Percentiles rank a stretch among this genome's conserved stretches.
Evolutionary conservation across 2,888 invertebrate species (phyloP).

Genomic region (Stenichneumon culpator): DNA sequence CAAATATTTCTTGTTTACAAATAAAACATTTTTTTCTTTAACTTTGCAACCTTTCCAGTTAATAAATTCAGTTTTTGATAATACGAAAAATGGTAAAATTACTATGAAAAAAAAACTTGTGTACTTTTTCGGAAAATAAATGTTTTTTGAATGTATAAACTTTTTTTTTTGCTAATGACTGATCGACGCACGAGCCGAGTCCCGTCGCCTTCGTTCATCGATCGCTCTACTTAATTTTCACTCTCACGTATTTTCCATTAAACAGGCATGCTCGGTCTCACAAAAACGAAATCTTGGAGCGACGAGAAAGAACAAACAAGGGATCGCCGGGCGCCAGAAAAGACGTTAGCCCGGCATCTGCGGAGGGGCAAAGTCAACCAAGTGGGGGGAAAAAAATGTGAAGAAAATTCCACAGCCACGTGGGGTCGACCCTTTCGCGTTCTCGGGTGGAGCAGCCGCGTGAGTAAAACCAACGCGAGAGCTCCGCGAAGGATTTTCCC

Average conservation of each 20-base stretch:
- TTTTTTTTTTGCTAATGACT: background rate
- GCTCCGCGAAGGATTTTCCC: slow-evolving; percentile 67
- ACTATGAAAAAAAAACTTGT: too few species aligned
- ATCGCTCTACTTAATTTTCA: background rate
- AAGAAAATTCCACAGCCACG: slow-evolving; percentile 44
- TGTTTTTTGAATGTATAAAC: background rate
- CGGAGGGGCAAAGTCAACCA: background rate
- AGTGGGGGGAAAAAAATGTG: background rate
- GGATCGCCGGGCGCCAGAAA: slow-evolving; percentile 22
- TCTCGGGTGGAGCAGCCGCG: slow-evolving; percentile 16
- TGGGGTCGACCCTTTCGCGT: slow-evolving; percentile 30
- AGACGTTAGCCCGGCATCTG: slow-evolving; percentile 20
- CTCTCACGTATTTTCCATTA: background rate
- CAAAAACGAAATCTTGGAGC: background rate
- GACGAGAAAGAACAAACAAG: slow-evolving; percentile 6
- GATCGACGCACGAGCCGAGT: slow-evolving; percentile 21
- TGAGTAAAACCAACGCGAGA: slow-evolving; percentile 26
- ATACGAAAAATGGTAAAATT: too few species aligned
- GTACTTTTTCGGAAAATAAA: background rate
- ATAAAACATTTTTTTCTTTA: background rate
- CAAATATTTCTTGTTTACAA: background rate
- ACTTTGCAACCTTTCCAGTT: background rate
- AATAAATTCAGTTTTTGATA: background rate
- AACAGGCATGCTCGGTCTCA: background rate
- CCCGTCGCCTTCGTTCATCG: slow-evolving; percentile 10